Evolutionary conservation across 92 coral and sea anemone species (phyloP), one percentile per base, ranked within the genome.

Genomic region (Anthopleura xanthogrammica): DNA sequence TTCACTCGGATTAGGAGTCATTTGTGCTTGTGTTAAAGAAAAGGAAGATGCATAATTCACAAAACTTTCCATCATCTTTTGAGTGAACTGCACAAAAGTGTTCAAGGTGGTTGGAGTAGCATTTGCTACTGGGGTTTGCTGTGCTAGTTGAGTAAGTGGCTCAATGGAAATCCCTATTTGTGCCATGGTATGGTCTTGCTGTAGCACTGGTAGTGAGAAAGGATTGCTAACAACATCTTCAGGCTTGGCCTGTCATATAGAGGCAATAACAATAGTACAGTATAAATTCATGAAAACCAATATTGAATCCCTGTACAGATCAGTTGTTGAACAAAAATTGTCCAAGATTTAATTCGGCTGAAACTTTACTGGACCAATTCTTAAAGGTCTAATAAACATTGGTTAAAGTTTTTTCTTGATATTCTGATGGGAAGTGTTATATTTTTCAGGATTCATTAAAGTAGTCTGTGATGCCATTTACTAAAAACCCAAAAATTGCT

Each of bases 141-240:
- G 99, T 4, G 95, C 94, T 6, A 97, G 83, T 75, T 94, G 97
- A 54, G 62, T 81, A 57, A 92, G 81, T 22, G 99, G 95, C 92
- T 97, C 99, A 16, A 97, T 86, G 55, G 99, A 97, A 64, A 97
- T 94, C 14, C 99, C 99, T 77, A 97, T 97, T 64, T 92, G 98
- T 29, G 98, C 98, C 41, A 87, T 88, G 64, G 93, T 87, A 73
- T 85, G 92, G 79, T 89, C 94, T 48, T 78, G 72, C 16, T 56
- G 79, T 16, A 57, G 39, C 72, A 91, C 75, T 76, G 86, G 87
- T 81, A 80, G 65, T 56, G 93, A 82, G 77, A 97, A 97, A 12
- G 99, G 99, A 83, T 94, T 97, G 84, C 88, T 91, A 16, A 91
- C 86, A 50, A 82, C 82, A 72, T 91, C 89, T 85, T 91, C 98